Base-by-base conservation (phyloP, 2,113 vertebrate genomes). In the Macrotis lagotis region DNA sequence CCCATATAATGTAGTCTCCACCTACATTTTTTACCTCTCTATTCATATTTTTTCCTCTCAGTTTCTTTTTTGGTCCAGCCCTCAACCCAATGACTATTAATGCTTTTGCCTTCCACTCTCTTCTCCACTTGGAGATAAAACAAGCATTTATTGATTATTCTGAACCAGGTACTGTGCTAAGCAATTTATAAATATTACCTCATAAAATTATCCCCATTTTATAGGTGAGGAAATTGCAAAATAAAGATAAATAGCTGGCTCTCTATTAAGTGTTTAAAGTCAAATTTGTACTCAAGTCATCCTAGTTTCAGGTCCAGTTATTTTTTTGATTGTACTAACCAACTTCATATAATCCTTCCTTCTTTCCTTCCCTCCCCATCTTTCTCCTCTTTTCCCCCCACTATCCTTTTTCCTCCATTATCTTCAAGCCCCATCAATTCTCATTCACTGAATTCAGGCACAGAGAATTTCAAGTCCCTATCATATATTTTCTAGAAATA, bases 371-470 rank as follows among this genome's bases (percentile, higher is more conserved):
- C 22, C 25, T 48, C 11, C 48, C 6, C 90, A 59, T 8, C 37
- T 51, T 2, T 5, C 0, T 0, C 0, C 59, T 19, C 91, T 26
- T n/a, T 14, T 1, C 1, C 0, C 2, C 1, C 0, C 2, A 7
- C 2, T 51, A 1, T 9, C 52, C 8, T 3, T 49, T 37, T 52
- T 19, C 1, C 25, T 83, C 25, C 49, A 3, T 49, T 25, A 88
- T 50, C 48, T 44, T 22, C 11, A 37, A 66, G 14, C 31, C 31
- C 28, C 3, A 37, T 12, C 28, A 8, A 2, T 28, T 10, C 59
- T 12, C 59, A 44, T 83, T n/a, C 37, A 83, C 28, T 19, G 66
- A 83, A 16, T 83, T 83, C 37, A 83, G 37, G 6, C 66, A 83
- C 66, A 44, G 66, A 83, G 16, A 83, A 8, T 83, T n/a, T n/a